Evolutionary conservation across 2,797 vertebrate genomes (phyloP).

Genomic region (Alca torda): DNA sequence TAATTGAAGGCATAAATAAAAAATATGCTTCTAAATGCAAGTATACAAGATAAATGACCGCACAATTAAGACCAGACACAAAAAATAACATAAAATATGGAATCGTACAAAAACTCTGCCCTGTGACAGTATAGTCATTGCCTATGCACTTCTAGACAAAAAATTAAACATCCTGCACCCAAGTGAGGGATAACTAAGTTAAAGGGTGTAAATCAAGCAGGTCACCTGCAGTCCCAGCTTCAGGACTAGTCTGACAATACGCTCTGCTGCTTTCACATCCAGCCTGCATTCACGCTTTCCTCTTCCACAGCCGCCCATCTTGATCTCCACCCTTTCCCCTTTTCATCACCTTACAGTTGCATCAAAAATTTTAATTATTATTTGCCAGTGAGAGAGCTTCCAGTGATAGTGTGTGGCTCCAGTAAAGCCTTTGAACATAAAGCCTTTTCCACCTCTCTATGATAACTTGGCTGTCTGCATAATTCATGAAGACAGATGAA

Average conservation of each 20-base stretch:
- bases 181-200: neutral
- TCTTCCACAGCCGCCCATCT: neutral
- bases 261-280: neutral
- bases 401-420: neutral
- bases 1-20: neutral
- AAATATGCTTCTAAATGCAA: neutral
- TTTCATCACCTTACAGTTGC: neutral
- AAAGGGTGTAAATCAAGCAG: neutral
- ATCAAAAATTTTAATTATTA: neutral
- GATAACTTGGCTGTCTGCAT: constrained; percentile 19
- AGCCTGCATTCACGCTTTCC: neutral
- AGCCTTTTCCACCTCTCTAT: constrained; percentile 2
- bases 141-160: neutral
- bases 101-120: neutral
- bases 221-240: constrained; percentile 13
- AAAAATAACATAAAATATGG: neutral
- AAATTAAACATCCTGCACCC: neutral
- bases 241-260: neutral
- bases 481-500: constrained; percentile 51
- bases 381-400: constrained; percentile 6
- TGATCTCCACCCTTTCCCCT: neutral
- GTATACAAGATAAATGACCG: neutral
- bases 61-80: neutral
- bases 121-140: neutral
- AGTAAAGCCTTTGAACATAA: neutral